Base-by-base conservation (phyloP, 2,113 vertebrate species). In the Marcusenius ussheri region DNA sequence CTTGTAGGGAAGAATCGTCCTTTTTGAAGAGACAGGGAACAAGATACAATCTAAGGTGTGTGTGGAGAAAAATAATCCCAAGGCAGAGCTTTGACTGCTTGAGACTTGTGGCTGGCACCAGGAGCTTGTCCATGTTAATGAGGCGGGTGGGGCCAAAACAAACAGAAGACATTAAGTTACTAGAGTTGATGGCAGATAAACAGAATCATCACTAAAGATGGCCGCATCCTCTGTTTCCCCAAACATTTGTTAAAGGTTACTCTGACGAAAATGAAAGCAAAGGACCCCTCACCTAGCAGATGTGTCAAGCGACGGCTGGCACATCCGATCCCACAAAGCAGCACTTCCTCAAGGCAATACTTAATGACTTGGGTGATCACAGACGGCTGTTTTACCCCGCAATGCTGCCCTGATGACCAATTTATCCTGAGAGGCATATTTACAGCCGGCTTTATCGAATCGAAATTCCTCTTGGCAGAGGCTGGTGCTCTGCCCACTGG, bases 401-500 rank as follows among this genome's bases (percentile, higher is more conserved):
- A 92, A 93, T 88, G 62, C 91, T 93, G 92, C 93, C 91, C 93
- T 91, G 92, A 94, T 93, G 94, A 94, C 93, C 93, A 93, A 93
- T 96, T 95, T 94, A 93, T 93, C 94, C 94, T n/a, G 92, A 88
- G 93, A 91, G 83, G 93, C 91, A 87, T 93, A 94, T 95, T 94
- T 93, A 95, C 93, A 88, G 92, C 94, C 90, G 92, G 93, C 91
- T 93, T 91, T 92, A 89, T 83, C 0, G 83, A 94, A 94, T 90
- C 94, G 94, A 92, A 94, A 93, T 91, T 93, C 93, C 89, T 90
- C 92, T 91, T 93, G 42, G 27, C 91, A 83, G 88, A 39, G 88
- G 92, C 88, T 88, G 90, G 91, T 91, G 35, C 92, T 84, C 66
- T 91, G 93, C 94, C 93, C 93, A 3, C 0, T 84, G 94, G 94